phyloP scores from a whole-genome alignment of 2,888 invertebrate species.

The Parascotia fuliginaria region DNA sequence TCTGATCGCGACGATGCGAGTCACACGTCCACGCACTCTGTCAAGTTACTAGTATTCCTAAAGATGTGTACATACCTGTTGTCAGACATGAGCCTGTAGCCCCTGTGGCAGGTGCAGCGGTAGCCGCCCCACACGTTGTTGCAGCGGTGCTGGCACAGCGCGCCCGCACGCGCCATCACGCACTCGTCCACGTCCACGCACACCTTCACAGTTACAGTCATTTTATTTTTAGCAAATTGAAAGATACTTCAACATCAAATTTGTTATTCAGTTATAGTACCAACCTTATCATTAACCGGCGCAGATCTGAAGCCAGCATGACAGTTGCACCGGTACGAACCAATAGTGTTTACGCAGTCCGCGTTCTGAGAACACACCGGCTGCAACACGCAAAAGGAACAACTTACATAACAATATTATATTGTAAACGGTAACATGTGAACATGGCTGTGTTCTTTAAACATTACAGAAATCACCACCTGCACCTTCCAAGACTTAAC shows the following conservation, averaged over 20 bases:
- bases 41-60: no score
- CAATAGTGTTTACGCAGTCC: constrained; percentile 78
- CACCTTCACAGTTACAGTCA: constrained; percentile 52
- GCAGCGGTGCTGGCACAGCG: constrained; percentile 94
- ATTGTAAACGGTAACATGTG: no score
- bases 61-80: constrained; percentile 55
- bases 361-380: constrained; percentile 76
- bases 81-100: constrained; percentile 90
- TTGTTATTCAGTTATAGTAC: no score
- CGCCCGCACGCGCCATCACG: constrained; percentile 56
- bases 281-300: constrained; percentile 79
- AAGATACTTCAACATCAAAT: no score
- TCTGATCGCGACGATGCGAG: no score
- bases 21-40: no score
- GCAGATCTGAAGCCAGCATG: constrained; percentile 75
- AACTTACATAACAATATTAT: no score
- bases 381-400: constrained; percentile 48
- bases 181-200: constrained; percentile 91
- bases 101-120: constrained; percentile 93
- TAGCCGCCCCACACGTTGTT: constrained; percentile 96
- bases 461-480: no score
- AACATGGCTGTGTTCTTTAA: no score
- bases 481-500: no score
- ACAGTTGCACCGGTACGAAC: constrained; percentile 79
- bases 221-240: no score